phyloP scores from a whole-genome alignment of 2,888 invertebrate species.

The Nymphalis urticae region DNA sequence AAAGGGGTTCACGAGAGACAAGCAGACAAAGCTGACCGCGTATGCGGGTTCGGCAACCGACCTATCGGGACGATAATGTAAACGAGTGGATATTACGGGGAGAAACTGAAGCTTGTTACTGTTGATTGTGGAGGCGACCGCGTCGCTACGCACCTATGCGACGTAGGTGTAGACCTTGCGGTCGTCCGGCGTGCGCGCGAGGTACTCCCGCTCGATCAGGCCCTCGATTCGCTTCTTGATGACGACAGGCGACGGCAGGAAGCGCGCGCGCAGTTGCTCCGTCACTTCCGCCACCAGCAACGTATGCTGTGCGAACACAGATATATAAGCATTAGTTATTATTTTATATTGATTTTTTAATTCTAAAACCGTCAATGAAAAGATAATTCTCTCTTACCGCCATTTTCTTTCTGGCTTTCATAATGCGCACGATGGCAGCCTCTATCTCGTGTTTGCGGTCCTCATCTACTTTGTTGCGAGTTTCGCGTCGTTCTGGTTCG shows the following conservation, averaged over 20 bases:
- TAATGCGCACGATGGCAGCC: slow-evolving; percentile 99
- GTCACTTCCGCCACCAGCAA: slow-evolving; percentile 98
- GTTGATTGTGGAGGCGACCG: too few species aligned
- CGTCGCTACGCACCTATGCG: slow-evolving; percentile 83
- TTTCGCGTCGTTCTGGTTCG: slow-evolving; percentile 99
- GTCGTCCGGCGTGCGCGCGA: slow-evolving; percentile 98
- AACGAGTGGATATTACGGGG: neutral
- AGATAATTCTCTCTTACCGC: slow-evolving; percentile 75
- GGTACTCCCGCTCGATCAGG: slow-evolving; percentile 98
- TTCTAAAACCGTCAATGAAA: too few species aligned
- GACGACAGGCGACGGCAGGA: slow-evolving; percentile 98
- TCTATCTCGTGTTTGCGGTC: slow-evolving; percentile 99
- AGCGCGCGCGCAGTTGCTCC: slow-evolving; percentile 97
- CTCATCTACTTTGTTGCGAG: slow-evolving; percentile 98
- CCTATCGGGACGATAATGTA: neutral
- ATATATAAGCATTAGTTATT: too few species aligned
- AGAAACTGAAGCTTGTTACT: too few species aligned
- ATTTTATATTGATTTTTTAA: too few species aligned
- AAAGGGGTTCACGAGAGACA: slow-evolving; percentile 8
- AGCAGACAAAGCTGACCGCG: slow-evolving; percentile 10
- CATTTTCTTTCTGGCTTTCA: slow-evolving; percentile 98
- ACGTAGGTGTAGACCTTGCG: slow-evolving; percentile 98
- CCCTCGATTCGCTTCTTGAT: slow-evolving; percentile 99
- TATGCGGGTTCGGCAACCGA: neutral
- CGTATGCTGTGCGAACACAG: slow-evolving; percentile 85